Conservation (phyloP, 2,888 invertebrate species). For the Muscina levida region DNA sequence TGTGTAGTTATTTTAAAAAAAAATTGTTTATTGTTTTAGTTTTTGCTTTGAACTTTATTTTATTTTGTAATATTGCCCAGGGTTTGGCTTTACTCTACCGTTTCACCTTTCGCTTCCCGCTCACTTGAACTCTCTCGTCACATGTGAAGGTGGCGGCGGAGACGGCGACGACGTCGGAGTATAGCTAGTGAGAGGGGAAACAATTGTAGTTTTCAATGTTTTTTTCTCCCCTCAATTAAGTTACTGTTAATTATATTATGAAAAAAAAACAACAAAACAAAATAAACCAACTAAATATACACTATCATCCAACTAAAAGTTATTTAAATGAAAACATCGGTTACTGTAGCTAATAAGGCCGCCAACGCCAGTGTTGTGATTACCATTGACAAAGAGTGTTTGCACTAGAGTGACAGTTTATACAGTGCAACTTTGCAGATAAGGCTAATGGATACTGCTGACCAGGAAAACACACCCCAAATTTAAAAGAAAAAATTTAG, state of each 20-base stretch:
- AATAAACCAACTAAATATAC: slow-evolving; percentile 11
- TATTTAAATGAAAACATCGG: slow-evolving; percentile 42
- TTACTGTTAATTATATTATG: slow-evolving; percentile 56
- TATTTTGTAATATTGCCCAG: not conserved
- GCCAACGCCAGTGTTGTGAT: slow-evolving; percentile 6
- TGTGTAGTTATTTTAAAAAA: not conserved
- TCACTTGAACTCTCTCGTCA: not conserved
- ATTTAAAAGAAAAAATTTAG: too few relatives aligned
- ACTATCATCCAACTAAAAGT: slow-evolving; percentile 14
- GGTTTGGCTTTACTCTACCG: not conserved
- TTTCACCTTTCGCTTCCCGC: too few relatives aligned
- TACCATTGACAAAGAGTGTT: not conserved
- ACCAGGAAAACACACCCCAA: too few relatives aligned
- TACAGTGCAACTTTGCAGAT: too few relatives aligned
- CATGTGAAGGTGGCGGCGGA: too few relatives aligned
- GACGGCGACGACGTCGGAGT: too few relatives aligned
- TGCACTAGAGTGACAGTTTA: too few relatives aligned
- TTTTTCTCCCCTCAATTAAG: slow-evolving; percentile 44
- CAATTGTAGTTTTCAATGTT: slow-evolving; percentile 19
- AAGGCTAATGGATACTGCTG: too few relatives aligned
- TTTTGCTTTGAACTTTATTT: not conserved
- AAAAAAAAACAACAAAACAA: slow-evolving; percentile 44
- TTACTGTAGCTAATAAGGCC: not conserved
- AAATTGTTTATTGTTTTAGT: not conserved
- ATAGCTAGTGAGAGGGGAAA: not conserved